Conservation (phyloP, 2,113 vertebrate genomes). For the Rhegmatorhina hoffmannsi region DNA sequence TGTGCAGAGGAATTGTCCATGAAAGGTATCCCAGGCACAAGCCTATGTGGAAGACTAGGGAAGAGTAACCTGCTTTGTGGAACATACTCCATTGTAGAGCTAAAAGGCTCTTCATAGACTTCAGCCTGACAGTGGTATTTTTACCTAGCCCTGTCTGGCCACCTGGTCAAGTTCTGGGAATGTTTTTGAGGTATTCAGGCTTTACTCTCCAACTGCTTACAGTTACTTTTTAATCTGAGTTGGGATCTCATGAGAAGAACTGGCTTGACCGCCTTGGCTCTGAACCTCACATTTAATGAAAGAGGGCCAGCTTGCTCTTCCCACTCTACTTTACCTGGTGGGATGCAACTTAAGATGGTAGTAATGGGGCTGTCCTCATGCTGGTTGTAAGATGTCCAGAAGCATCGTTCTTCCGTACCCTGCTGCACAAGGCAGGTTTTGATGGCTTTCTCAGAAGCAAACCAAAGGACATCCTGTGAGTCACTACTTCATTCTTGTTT, state of each 20-base stretch:
- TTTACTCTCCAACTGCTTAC: not conserved
- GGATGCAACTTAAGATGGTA: not conserved
- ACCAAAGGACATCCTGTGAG: not conserved
- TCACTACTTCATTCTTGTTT: not conserved
- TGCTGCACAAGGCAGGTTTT: not conserved
- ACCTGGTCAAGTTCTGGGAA: not conserved
- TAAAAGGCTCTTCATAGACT: not conserved
- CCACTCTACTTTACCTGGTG: not conserved
- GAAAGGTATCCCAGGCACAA: not conserved
- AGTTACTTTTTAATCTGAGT: not conserved
- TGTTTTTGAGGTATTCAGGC: not conserved
- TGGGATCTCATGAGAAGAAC: not conserved
- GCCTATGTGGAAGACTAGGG: not conserved
- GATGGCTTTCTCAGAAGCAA: not conserved
- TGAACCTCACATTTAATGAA: not conserved
- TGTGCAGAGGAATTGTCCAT: not conserved
- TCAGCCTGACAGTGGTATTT: not conserved
- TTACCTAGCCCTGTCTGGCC: not conserved
- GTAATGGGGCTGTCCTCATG: not conserved
- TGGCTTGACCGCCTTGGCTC: not conserved
- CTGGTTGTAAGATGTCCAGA: not conserved
- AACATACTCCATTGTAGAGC: not conserved
- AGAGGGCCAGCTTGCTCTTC: not conserved
- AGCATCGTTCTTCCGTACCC: not conserved
- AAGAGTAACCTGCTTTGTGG: not conserved